A percentile compares a stretch with the other conserved stretches of the same genome.
Evolutionary conservation across 2,113 vertebrate species (phyloP).

Genomic region (Corythoichthys intestinalis): DNA sequence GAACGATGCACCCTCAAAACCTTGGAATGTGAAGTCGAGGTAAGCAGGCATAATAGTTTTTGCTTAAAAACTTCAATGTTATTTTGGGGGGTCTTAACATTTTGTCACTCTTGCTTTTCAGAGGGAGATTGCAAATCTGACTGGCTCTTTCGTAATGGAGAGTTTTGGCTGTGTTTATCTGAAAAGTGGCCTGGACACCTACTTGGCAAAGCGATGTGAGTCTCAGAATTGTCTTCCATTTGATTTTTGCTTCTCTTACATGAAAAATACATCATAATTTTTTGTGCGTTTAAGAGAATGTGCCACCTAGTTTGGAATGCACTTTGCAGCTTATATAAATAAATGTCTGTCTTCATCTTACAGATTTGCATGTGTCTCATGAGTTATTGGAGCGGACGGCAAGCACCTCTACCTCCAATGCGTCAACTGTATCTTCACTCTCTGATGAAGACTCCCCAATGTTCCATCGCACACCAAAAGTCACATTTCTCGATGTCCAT

Average conservation of each 20-base stretch:
- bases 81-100: neutral
- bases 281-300: neutral
- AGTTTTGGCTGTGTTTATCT: constrained; percentile 76
- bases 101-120: constrained; percentile 32
- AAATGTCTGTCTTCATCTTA: constrained; percentile 3
- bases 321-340: neutral
- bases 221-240: neutral
- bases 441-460: constrained; percentile 68
- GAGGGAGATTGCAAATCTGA: constrained; percentile 77
- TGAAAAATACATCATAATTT: neutral
- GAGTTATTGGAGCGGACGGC: constrained; percentile 33
- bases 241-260: neutral
- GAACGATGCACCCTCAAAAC: constrained; percentile 68
- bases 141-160: constrained; percentile 77
- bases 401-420: constrained; percentile 51
- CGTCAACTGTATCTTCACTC: constrained; percentile 23
- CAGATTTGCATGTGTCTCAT: constrained; percentile 29
- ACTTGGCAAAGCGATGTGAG: constrained; percentile 79
- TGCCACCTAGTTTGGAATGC: neutral
- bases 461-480: constrained; percentile 58
- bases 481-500: constrained; percentile 82
- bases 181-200: constrained; percentile 72
- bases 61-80: neutral
- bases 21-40: constrained; percentile 81
- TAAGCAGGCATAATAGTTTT: constrained; percentile 38